Conservation (phyloP, 2,797 vertebrate species). For the Anas capensis region DNA sequence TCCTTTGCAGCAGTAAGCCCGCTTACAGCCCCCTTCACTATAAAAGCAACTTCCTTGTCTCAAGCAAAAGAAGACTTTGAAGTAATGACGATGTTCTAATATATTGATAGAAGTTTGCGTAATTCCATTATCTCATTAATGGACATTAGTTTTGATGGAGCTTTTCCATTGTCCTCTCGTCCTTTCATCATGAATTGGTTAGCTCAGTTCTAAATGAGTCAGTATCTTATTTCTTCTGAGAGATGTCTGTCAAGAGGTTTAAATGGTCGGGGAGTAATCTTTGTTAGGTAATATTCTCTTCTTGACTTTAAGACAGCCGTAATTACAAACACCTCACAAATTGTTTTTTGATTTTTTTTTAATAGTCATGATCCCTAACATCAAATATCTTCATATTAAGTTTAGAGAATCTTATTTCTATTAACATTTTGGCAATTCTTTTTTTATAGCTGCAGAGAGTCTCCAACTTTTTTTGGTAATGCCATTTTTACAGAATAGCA, state of each 20-base stretch:
- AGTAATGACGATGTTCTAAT: background rate
- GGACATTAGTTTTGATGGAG: background rate
- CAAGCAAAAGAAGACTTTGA: slow-evolving; percentile 43
- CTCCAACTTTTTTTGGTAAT: background rate
- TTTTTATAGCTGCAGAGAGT: background rate
- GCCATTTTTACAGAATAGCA: background rate
- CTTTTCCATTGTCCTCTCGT: background rate
- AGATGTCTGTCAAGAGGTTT: background rate
- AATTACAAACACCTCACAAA: background rate
- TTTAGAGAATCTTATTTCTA: background rate
- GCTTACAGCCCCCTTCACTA: background rate
- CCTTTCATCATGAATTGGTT: background rate
- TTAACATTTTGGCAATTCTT: background rate
- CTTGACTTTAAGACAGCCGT: background rate
- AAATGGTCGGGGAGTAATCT: background rate
- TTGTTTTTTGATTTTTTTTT: background rate
- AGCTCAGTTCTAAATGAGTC: background rate
- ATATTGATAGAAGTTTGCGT: background rate
- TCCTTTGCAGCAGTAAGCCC: slow-evolving; percentile 1
- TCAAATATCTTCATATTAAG: background rate
- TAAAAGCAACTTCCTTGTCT: slow-evolving; percentile 14
- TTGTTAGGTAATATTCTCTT: background rate
- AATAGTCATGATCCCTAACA: background rate
- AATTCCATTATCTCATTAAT: slow-evolving; percentile 12
- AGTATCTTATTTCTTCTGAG: slow-evolving; percentile 1